These are phyloP conservation scores for Eulemur rubriventer DNA, from an alignment of 2,797 vertebrate species.

Conservation along the genomic window DNA sequence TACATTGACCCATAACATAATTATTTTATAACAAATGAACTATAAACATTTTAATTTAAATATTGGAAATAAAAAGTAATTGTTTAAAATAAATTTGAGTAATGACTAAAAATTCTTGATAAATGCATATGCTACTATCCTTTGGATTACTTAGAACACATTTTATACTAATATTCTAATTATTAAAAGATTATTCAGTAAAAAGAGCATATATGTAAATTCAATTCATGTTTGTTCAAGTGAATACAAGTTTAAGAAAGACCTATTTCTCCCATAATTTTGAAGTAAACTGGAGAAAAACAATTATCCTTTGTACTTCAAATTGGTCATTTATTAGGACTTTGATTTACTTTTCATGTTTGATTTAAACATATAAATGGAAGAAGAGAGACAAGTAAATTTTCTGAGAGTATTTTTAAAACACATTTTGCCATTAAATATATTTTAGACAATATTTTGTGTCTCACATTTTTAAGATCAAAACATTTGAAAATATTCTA, in stretches of 20 bases:
- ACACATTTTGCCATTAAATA: background rate
- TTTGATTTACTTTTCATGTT: conserved; percentile 14
- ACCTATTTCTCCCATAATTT: conserved; percentile 9
- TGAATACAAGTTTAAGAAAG: background rate
- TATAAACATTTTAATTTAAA: conserved; percentile 48
- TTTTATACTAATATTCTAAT: background rate
- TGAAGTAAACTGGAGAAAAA: conserved; percentile 36
- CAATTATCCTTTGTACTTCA: background rate
- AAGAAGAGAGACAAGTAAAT: background rate
- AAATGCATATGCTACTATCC: background rate
- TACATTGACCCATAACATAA: background rate
- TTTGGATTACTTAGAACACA: background rate
- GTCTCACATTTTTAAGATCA: conserved; percentile 11
- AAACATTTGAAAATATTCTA: conserved; percentile 35
- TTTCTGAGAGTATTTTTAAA: conserved; percentile 31
- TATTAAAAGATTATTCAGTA: background rate
- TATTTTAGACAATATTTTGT: conserved; percentile 35
- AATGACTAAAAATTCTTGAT: conserved; percentile 44
- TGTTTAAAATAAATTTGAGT: conserved; percentile 48
- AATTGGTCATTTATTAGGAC: background rate
- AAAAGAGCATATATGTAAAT: background rate
- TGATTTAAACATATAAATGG: background rate
- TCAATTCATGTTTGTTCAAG: conserved; percentile 44
- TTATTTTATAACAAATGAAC: conserved; percentile 47
- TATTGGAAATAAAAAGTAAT: conserved; percentile 59